Percentiles rank a stretch among this genome's conserved stretches.
These are phyloP conservation scores for Sanderia malayensis DNA, from an alignment of 30 jellyfish, hydroid and myxozoan species.

Conservation along the genomic window DNA sequence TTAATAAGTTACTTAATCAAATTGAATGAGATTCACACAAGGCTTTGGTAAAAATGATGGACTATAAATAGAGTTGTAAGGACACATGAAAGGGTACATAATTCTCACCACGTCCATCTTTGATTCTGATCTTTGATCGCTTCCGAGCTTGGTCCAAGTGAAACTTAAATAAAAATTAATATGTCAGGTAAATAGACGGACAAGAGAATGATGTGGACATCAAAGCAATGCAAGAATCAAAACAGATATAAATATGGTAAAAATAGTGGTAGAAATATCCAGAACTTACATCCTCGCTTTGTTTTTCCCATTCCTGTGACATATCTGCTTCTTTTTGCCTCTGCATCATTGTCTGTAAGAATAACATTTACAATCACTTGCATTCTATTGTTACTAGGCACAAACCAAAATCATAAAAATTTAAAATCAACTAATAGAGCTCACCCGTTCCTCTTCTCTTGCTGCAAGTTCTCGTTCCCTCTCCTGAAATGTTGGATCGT, in stretches of 20 bases:
- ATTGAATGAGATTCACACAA: too few relatives aligned
- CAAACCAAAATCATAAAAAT: not conserved
- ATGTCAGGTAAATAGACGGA: too few relatives aligned
- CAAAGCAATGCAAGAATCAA: too few relatives aligned
- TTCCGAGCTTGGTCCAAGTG: slow-evolving; percentile 92
- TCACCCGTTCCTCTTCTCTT: slow-evolving; percentile 93
- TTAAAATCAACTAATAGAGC: not conserved
- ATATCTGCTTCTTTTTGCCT: slow-evolving; percentile 90
- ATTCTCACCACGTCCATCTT: slow-evolving; percentile 88
- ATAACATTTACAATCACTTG: not conserved
- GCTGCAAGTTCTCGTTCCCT: slow-evolving; percentile 88
- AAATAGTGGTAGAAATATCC: too few relatives aligned
- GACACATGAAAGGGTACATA: not conserved
- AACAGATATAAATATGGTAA: too few relatives aligned
- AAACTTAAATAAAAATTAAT: too few relatives aligned
- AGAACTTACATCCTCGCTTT: slow-evolving; percentile 93
- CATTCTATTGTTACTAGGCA: not conserved
- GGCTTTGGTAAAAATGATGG: too few relatives aligned
- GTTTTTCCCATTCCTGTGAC: slow-evolving; percentile 94
- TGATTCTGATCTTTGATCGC: slow-evolving; percentile 83
- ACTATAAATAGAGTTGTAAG: not conserved
- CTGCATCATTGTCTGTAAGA: slow-evolving; percentile 85
- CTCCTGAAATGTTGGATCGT: too few relatives aligned
- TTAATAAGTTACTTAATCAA: too few relatives aligned
- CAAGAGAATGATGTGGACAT: too few relatives aligned